A percentile compares a stretch with the other conserved stretches of the same genome.
Conservation (phyloP, 2,888 invertebrate species). For the Dioctria linearis region DNA sequence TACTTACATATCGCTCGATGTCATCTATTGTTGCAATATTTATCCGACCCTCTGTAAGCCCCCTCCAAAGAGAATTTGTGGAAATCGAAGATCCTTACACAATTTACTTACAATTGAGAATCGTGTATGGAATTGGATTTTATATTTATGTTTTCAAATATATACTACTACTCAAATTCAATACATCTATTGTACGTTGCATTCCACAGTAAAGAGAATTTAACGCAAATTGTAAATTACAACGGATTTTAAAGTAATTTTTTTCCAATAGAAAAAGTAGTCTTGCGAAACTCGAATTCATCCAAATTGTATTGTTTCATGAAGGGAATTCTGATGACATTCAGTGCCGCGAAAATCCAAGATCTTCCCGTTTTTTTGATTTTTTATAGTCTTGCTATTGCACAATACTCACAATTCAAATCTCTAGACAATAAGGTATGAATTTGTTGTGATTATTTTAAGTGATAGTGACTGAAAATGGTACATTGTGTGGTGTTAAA, state of each 20-base stretch:
- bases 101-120: conserved; percentile 64
- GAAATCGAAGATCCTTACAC: conserved; percentile 87
- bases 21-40: conserved; percentile 82
- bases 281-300: too few relatives aligned
- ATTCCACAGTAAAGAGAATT: conserved; percentile 78
- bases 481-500: too few relatives aligned
- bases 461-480: too few relatives aligned
- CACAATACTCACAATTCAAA: too few relatives aligned
- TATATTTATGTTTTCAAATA: conserved; percentile 82
- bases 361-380: too few relatives aligned
- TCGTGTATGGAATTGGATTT: conserved; percentile 76
- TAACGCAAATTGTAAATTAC: conserved; percentile 75
- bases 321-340: too few relatives aligned
- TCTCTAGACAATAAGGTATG: too few relatives aligned
- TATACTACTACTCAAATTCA: conserved; percentile 80
- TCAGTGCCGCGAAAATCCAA: too few relatives aligned
- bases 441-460: too few relatives aligned
- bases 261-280: too few relatives aligned
- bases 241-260: conserved; percentile 68
- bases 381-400: too few relatives aligned
- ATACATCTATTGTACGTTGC: conserved; percentile 68
- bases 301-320: too few relatives aligned
- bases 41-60: conserved; percentile 90
- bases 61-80: conserved; percentile 86
- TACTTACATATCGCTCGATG: conserved; percentile 77